A percentile compares a stretch with the other conserved stretches of the same genome.
These are phyloP conservation scores for Porites evermanni DNA, from an alignment of 92 coral and sea anemone species.

Conservation along the genomic window DNA sequence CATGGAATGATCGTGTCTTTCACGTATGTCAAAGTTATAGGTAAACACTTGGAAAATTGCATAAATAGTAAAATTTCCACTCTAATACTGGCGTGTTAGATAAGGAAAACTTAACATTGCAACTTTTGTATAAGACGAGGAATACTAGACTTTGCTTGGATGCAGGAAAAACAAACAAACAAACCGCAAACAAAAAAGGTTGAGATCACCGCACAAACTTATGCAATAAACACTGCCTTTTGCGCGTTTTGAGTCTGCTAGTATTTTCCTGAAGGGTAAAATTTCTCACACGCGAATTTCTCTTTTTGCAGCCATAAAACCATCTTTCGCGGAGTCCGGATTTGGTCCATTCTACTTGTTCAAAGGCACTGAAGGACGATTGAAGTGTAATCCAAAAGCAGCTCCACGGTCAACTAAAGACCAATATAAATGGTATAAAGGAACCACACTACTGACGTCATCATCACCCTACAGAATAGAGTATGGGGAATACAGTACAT, in stretches of 20 bases:
- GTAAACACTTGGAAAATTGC: constrained; percentile 33
- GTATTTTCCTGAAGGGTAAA: neutral
- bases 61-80: neutral
- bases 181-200: no score
- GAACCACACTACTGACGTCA: neutral
- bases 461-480: constrained; percentile 31
- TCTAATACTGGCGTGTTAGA: neutral
- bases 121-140: no score
- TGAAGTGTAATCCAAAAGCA: constrained; percentile 81
- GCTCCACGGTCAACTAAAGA: constrained; percentile 64
- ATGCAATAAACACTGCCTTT: no score
- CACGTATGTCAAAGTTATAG: constrained; percentile 57
- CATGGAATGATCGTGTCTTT: constrained; percentile 75
- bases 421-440: constrained; percentile 34
- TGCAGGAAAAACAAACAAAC: no score
- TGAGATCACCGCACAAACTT: no score
- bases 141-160: no score
- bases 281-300: neutral
- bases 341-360: constrained; percentile 87
- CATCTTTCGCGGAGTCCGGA: constrained; percentile 50
- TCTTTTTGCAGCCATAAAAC: constrained; percentile 61
- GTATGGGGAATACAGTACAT: constrained; percentile 19
- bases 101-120: no score
- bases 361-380: constrained; percentile 53
- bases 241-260: no score